Percentiles rank a stretch among this genome's conserved stretches.
Conservation (phyloP, 1,140 invertebrate species). For the Sinella curviseta region DNA sequence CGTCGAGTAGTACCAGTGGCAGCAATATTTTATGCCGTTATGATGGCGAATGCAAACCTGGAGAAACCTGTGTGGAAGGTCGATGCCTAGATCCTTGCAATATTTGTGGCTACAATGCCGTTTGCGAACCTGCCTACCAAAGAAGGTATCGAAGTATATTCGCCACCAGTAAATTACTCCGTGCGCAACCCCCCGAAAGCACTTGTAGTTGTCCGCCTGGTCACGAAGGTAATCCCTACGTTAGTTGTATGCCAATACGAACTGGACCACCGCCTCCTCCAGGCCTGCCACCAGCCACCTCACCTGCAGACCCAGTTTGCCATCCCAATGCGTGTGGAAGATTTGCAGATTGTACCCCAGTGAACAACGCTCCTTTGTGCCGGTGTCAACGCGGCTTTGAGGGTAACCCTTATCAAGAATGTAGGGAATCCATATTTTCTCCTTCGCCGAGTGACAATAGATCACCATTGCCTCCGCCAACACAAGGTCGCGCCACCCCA, state of each 20-base stretch:
- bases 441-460: background rate
- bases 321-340: constrained; percentile 69
- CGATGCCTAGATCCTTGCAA: background rate
- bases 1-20: background rate
- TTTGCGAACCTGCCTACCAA: constrained; percentile 67
- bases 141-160: background rate
- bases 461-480: background rate
- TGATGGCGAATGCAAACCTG: background rate
- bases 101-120: constrained; percentile 65
- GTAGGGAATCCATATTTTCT: constrained; percentile 51
- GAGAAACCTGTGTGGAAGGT: background rate
- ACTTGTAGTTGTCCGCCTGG: background rate
- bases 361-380: constrained; percentile 73
- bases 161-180: background rate
- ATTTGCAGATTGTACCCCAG: constrained; percentile 70
- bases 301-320: background rate
- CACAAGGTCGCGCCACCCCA: background rate
- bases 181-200: background rate
- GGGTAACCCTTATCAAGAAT: constrained; percentile 71
- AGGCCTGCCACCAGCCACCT: background rate
- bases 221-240: constrained; percentile 13
- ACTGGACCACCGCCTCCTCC: background rate
- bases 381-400: constrained; percentile 70
- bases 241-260: constrained; percentile 49
- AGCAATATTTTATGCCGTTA: background rate